A percentile compares a stretch with the other conserved stretches of the same genome.
Conservation (phyloP, 1,140 invertebrate genomes). For the Nautilus pompilius region DNA sequence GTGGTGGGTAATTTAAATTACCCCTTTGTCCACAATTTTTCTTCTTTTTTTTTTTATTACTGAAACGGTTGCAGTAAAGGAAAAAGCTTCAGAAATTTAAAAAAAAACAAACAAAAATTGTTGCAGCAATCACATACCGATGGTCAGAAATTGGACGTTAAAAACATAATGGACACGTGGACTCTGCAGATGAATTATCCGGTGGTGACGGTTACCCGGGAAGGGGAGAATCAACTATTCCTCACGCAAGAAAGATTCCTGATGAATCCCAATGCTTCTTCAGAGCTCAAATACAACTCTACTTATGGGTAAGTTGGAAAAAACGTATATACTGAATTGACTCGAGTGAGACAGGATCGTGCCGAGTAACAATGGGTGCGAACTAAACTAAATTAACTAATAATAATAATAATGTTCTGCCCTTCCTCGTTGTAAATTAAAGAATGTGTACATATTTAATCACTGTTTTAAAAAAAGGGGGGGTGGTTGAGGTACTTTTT, state of each 20-base stretch:
- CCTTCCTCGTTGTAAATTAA: background rate
- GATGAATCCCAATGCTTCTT: constrained; percentile 19
- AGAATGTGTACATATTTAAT: background rate
- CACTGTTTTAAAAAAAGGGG: background rate
- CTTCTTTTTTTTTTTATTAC: no score
- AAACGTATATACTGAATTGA: background rate
- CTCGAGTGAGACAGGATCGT: no score
- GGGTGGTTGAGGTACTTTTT: background rate
- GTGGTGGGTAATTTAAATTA: no score
- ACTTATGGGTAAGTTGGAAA: constrained; percentile 18
- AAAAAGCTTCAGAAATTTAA: background rate
- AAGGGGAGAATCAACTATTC: constrained; percentile 2
- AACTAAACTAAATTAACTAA: no score
- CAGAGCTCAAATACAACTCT: constrained; percentile 20
- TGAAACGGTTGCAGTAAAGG: no score
- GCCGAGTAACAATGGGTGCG: no score
- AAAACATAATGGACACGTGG: constrained; percentile 84
- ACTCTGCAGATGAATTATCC: constrained; percentile 85
- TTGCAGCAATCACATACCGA: constrained; percentile 27
- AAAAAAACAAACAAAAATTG: background rate
- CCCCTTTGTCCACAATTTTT: no score
- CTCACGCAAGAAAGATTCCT: constrained; percentile 33
- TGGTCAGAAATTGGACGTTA: constrained; percentile 52
- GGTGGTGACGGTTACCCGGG: constrained; percentile 66
- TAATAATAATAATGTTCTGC: background rate